Conservation (phyloP, 2,113 vertebrate genomes). For the Taurulus bubalis region DNA sequence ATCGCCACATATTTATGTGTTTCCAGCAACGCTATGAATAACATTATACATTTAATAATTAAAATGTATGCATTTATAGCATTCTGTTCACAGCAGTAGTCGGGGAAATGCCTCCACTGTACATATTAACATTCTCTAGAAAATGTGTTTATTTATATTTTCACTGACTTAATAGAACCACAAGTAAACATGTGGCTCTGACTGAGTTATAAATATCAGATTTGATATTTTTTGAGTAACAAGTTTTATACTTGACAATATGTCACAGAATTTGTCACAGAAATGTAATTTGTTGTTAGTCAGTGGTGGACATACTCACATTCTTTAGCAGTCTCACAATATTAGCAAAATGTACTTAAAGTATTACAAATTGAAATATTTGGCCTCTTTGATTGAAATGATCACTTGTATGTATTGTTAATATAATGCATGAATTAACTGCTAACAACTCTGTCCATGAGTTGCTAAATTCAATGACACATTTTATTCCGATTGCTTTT, state of each 20-base stretch:
- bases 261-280: not conserved
- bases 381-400: not conserved
- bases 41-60: constrained; percentile 28
- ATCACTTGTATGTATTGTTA: not conserved
- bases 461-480: not conserved
- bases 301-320: not conserved
- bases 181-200: constrained; percentile 23
- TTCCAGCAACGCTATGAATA: constrained; percentile 26
- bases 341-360: not conserved
- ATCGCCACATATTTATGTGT: constrained; percentile 17
- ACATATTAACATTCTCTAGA: constrained; percentile 4
- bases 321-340: too few relatives aligned
- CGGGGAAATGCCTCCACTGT: constrained; percentile 2
- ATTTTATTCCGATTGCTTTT: constrained; percentile 8
- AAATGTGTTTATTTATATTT: not conserved
- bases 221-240: not conserved
- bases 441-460: not conserved
- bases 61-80: constrained; percentile 25
- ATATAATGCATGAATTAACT: not conserved
- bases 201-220: constrained; percentile 2
- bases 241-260: not conserved
- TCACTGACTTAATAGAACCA: not conserved
- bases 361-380: not conserved
- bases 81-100: constrained; percentile 17
- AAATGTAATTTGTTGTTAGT: constrained; percentile 1